Percentiles rank a stretch among this genome's conserved stretches.
phyloP scores from a whole-genome alignment of 2,888 invertebrate species.

The Stegophylla sp. region DNA sequence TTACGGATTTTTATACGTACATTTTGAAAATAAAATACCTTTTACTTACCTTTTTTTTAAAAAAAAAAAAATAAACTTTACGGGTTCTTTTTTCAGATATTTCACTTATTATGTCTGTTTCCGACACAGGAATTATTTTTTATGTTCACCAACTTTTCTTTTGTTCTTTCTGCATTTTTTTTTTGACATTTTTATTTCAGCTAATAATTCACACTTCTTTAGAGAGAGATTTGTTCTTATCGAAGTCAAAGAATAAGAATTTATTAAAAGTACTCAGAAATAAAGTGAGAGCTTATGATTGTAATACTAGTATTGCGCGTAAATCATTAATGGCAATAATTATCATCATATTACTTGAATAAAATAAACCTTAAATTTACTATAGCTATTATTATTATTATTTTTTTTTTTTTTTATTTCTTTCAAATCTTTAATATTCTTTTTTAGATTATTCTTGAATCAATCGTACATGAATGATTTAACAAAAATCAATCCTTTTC shows the following conservation, averaged over 20 bases:
- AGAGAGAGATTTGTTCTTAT: conserved; percentile 14
- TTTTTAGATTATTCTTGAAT: no score
- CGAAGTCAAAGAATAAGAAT: conserved; percentile 2
- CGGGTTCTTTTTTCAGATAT: conserved; percentile 21
- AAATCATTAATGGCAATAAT: no score
- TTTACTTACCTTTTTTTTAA: not conserved
- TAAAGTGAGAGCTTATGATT: no score
- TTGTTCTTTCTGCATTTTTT: conserved; percentile 6
- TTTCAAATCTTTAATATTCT: no score
- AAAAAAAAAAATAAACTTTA: conserved; percentile 18
- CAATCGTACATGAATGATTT: no score
- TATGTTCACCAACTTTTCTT: conserved; percentile 27
- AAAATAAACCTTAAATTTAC: no score
- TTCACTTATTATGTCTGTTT: conserved; percentile 32
- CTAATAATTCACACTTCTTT: conserved; percentile 17
- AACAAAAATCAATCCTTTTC: no score
- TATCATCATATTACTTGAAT: no score
- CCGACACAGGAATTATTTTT: conserved; percentile 28
- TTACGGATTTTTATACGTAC: not conserved
- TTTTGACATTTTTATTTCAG: conserved; percentile 1
- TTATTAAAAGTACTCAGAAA: not conserved
- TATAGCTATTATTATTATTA: no score
- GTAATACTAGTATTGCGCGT: no score
- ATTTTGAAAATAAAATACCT: conserved; percentile 18
- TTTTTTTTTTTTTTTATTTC: no score